Conservation (phyloP, 2,797 vertebrate species). For the Melopsittacus undulatus region DNA sequence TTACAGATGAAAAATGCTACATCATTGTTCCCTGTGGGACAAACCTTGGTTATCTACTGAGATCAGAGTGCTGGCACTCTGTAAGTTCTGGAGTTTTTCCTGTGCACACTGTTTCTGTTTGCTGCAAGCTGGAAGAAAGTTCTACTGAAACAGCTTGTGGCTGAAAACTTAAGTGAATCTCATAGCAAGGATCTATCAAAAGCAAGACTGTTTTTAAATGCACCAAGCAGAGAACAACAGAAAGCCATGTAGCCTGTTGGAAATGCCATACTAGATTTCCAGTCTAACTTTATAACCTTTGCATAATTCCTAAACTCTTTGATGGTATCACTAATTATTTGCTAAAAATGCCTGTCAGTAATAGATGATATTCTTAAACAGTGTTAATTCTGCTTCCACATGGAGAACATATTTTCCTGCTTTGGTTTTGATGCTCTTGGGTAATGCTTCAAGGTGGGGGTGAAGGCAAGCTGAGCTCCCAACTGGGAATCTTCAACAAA, state of each 20-base stretch:
- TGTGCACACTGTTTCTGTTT: background rate
- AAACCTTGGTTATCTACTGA: background rate
- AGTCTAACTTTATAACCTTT: background rate
- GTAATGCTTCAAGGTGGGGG: background rate
- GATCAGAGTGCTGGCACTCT: background rate
- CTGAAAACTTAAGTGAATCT: background rate
- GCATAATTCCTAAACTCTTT: background rate
- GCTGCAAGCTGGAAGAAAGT: background rate
- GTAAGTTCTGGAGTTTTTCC: background rate
- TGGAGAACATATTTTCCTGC: background rate
- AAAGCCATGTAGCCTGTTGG: background rate
- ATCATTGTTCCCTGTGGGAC: background rate
- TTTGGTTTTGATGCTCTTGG: constrained; percentile 18
- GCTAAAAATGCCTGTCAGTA: background rate
- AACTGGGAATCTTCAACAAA: constrained; percentile 61
- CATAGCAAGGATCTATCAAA: background rate
- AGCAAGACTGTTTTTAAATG: background rate
- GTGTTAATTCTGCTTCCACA: background rate
- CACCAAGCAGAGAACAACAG: background rate
- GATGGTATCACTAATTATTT: constrained; percentile 14
- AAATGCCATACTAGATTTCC: background rate
- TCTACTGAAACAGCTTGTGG: background rate
- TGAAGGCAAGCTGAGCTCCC: background rate
- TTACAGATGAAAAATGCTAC: background rate
- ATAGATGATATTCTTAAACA: constrained; percentile 2